Evolutionary conservation across 2,797 vertebrate species (phyloP).

Genomic region (Tachyglossus aculeatus): DNA sequence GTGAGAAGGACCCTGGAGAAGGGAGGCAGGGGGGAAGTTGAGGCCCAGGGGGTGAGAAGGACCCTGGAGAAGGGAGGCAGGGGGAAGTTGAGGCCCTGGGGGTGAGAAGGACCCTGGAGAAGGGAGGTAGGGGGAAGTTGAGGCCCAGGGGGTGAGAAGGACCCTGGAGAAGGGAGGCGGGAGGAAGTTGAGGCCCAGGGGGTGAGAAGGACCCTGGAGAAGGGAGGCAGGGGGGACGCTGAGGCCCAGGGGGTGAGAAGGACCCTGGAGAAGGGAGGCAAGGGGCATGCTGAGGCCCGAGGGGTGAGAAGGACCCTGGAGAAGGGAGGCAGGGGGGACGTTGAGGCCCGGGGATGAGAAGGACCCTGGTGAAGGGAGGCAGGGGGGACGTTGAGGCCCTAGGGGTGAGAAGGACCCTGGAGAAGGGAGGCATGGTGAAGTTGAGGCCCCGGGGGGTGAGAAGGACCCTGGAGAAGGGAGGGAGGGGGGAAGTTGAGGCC

Average conservation of each 20-base stretch:
- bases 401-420: not conserved
- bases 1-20: not conserved
- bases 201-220: too few species aligned
- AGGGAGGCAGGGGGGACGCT: too few species aligned
- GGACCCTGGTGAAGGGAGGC: not conserved
- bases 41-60: not conserved
- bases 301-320: not conserved
- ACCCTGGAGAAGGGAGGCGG: too few species aligned
- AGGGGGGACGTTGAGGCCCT: not conserved
- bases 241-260: too few species aligned
- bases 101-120: not conserved
- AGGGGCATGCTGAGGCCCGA: too few species aligned
- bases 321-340: not conserved
- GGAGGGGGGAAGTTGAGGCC: not conserved
- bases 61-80: not conserved
- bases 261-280: too few species aligned
- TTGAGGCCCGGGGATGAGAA: not conserved
- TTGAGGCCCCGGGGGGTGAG: not conserved
- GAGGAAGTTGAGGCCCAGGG: too few species aligned
- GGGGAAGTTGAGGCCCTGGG: not conserved
- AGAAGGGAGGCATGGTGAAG: fast-evolving
- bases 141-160: fast-evolving
- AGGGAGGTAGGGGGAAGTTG: not conserved
- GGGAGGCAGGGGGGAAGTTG: not conserved
- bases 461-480: fast-evolving